Evolutionary conservation across 2,113 vertebrate genomes (phyloP).

Genomic region (Rhynchomys soricoides): DNA sequence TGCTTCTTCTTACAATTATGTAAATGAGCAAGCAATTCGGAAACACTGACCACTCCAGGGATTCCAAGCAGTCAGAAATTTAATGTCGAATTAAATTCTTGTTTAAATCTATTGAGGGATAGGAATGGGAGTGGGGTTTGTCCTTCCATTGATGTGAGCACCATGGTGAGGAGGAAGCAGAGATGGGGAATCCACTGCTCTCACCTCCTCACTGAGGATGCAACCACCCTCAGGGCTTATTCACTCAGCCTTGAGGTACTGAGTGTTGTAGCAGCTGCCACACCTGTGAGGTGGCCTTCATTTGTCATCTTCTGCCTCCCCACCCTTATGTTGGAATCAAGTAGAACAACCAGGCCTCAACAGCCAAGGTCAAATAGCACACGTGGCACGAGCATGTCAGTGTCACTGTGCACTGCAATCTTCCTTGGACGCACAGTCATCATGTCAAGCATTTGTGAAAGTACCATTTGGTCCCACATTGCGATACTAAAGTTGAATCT

Average conservation of each 20-base stretch:
- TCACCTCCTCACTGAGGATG: background rate
- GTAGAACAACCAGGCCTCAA: background rate
- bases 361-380: background rate
- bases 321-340: background rate
- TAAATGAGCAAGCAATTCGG: background rate
- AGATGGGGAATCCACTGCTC: background rate
- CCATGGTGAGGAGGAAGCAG: background rate
- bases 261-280: background rate
- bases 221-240: background rate
- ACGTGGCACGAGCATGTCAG: background rate
- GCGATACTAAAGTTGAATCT: background rate
- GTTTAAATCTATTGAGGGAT: background rate
- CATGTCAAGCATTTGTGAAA: background rate
- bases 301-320: background rate
- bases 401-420: background rate
- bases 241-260: background rate
- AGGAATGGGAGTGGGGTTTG: background rate
- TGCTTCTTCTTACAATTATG: background rate
- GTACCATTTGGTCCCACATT: too few species aligned
- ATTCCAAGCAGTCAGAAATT: background rate
- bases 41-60: background rate
- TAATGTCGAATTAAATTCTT: background rate
- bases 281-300: background rate
- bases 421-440: background rate
- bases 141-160: background rate